Evolutionary conservation across 2,888 invertebrate species (phyloP), one percentile per base, ranked within the genome.

Genomic region (Octodonta nipae): DNA sequence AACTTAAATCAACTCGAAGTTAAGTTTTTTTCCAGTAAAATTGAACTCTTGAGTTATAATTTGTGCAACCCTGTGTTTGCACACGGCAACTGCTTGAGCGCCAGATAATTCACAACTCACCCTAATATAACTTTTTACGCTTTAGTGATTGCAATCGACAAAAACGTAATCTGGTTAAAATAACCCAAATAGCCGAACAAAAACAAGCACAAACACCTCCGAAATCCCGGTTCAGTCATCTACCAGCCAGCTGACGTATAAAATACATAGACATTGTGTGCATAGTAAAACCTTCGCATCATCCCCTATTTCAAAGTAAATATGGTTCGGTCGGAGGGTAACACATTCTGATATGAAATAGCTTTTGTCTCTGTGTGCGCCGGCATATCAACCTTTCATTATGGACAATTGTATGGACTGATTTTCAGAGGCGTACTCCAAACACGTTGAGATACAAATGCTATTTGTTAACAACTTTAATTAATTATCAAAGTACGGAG

Each of bases 121-220:
- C n/a, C n/a, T n/a, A n/a, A n/a, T n/a, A n/a, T n/a, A n/a, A n/a
- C n/a, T n/a, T n/a, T n/a, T n/a, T 22, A 22, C 22, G 22, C 22
- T 10, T 22, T 4, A n/a, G 22, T 11, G 22, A 22, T 11, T 11
- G 10, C 10, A 22, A 26, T 12, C 26, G 12, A 26, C 26, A 26
- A 26, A 26, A 26, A 26, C 26, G 13, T 26, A 26, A 26, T 26
- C 26, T 26, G 26, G 26, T 26, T 12, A 26, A 26, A 26, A 26
- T 26, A 26, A 26, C 26, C 22, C 11, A 22, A 22, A 22, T 11
- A 22, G n/a, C 22, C 22, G 11, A 22, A 22, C 22, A 22, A 22
- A 22, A 22, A 22, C 22, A n/a, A n/a, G 10, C 22, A 4, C 22
- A n/a, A n/a, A 20, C 20, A 22, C 22, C n/a, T 22, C n/a, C 22